Conservation (phyloP, 2,113 vertebrate genomes). For the Lates calcarifer region DNA sequence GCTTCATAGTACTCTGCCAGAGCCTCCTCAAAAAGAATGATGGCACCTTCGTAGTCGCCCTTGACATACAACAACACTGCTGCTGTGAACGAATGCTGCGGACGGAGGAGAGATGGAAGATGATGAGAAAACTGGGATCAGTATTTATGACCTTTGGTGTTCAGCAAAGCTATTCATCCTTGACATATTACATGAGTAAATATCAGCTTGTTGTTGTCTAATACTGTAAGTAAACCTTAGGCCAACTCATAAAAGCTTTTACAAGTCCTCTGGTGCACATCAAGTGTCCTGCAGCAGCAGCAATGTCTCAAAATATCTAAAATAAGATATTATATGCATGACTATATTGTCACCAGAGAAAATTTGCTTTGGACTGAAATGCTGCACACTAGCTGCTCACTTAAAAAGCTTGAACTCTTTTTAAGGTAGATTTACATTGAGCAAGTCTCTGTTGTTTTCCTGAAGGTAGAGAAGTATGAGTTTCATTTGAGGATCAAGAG, state of each 20-base stretch:
- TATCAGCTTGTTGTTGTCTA: background rate
- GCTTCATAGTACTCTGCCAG: conserved; percentile 89
- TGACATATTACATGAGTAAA: conserved; percentile 7
- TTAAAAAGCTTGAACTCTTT: background rate
- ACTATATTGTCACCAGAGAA: background rate
- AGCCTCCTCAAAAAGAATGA: conserved; percentile 89
- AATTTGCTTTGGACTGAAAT: background rate
- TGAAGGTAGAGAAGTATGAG: background rate
- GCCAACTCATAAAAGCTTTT: conserved; percentile 24
- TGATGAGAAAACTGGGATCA: background rate
- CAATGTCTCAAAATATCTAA: too few species aligned
- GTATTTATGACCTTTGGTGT: background rate
- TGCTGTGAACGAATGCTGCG: conserved; percentile 88
- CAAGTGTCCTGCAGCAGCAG: background rate
- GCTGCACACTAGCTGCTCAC: background rate
- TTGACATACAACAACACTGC: conserved; percentile 89
- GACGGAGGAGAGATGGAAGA: conserved; percentile 2
- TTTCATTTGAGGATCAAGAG: background rate
- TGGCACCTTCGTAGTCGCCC: conserved; percentile 85
- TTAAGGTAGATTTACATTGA: background rate
- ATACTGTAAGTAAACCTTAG: background rate
- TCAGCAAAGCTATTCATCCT: background rate
- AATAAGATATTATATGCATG: too few species aligned
- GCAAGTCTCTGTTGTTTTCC: background rate
- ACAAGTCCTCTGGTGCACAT: conserved; percentile 14